These are phyloP conservation scores for Drosophila sechellia DNA, from an alignment of 1,140 invertebrate genomes.

Conservation along the genomic window DNA sequence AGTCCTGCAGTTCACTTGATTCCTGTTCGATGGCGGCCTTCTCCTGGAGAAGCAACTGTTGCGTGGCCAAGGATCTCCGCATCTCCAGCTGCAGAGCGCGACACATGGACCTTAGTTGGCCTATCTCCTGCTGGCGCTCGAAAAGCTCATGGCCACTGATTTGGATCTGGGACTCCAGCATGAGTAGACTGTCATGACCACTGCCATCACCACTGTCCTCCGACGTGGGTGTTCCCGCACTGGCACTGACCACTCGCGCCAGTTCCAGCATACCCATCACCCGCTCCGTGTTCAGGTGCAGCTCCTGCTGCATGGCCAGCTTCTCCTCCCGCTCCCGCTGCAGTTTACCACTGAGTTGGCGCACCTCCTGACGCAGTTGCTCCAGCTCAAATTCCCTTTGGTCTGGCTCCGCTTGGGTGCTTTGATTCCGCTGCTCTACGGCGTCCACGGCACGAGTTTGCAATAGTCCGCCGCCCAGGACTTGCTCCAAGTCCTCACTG, in stretches of 20 bases:
- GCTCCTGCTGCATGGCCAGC: slow-evolving; percentile 89
- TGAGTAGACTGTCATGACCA: slow-evolving; percentile 89
- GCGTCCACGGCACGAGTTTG: slow-evolving; percentile 83
- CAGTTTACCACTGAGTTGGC: slow-evolving; percentile 74
- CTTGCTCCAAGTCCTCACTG: slow-evolving; percentile 89
- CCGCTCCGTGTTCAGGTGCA: slow-evolving; percentile 89
- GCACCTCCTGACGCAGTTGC: slow-evolving; percentile 86
- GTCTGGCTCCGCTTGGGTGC: slow-evolving; percentile 88
- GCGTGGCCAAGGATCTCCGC: slow-evolving; percentile 86
- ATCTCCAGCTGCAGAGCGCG: slow-evolving; percentile 87
- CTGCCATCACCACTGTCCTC: slow-evolving; percentile 85
- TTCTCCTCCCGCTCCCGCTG: slow-evolving; percentile 89
- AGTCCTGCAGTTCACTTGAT: slow-evolving; percentile 90
- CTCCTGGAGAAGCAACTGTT: slow-evolving; percentile 88
- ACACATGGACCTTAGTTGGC: slow-evolving; percentile 88
- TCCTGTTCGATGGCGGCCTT: slow-evolving; percentile 90
- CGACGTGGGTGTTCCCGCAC: slow-evolving; percentile 82
- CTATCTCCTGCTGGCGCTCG: slow-evolving; percentile 91
- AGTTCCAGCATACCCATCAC: slow-evolving; percentile 89
- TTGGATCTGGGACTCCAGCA: slow-evolving; percentile 90
- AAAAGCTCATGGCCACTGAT: slow-evolving; percentile 90
- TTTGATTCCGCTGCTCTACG: slow-evolving; percentile 85
- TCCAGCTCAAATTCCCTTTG: slow-evolving; percentile 87
- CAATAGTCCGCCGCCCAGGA: slow-evolving; percentile 86
- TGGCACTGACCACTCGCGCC: slow-evolving; percentile 74